Evolutionary conservation across 1,140 invertebrate species (phyloP), one percentile per base, ranked within the genome.

Genomic region (Tribolium madens): DNA sequence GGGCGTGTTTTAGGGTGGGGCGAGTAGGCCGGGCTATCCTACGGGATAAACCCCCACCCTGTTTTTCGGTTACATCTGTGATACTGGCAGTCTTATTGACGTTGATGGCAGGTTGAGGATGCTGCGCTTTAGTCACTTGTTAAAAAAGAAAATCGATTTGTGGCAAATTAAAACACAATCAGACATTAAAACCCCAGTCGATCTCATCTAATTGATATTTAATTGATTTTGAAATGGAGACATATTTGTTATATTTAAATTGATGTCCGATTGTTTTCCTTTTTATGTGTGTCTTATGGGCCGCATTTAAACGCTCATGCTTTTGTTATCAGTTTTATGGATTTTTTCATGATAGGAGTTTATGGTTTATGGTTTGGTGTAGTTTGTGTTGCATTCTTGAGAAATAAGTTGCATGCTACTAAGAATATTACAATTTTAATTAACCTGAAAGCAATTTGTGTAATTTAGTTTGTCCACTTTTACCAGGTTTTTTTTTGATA

Each of bases 1-100:
- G 79, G 79, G 79, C 77, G 79, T 80, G 77, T 78, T 79, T 50
- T 21, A 57, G 76, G 76, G 79, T 68, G 79, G 81, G 75, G 77
- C 73, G 46, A 50, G 52, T 77, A 64, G 77, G 73, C 64, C 36
- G 81, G 75, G 26, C 77, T 50, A 76, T 80, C 81, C 81, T 60
- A 73, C 77, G 47, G 76, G 76, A 77, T 69, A 47, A 64, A 50
- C 53, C 71, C 70, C 76, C 71, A 57, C 70, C 53, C 53, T 17
- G 12, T 12, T n/a, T 33, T 64, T 64, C 57, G 57, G 57, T 68
- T 46, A 74, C 47, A 73, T 60, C 75, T 73, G 26, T 52, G 70
- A 77, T 77, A 73, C 53, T 74, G 36, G 57, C 13, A 21, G 60
- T 74, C 70, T 77, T 52, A 48, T 74, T 57, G 68, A 77, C 17